Percentiles rank a stretch among this genome's conserved stretches.
Conservation (phyloP, 1,140 invertebrate genomes). For the Zaprionus nigranus region DNA sequence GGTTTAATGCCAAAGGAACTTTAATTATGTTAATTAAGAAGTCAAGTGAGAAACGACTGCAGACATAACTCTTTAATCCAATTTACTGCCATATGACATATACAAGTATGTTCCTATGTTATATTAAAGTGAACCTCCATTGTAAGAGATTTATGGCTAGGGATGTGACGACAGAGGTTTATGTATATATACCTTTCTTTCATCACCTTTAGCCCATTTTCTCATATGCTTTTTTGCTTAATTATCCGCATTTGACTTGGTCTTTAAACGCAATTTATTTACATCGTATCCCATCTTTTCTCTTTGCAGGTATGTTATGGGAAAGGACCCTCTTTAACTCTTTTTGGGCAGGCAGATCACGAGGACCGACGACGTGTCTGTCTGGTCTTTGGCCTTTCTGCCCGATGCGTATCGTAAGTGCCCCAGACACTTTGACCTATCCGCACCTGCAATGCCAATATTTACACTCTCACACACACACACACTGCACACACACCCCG, state of each 20-base stretch:
- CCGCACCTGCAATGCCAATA: conserved; percentile 70
- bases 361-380: not conserved
- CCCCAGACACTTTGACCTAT: conserved; percentile 41
- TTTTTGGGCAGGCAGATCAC: conserved; percentile 25
- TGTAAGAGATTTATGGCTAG: not conserved
- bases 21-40: not conserved
- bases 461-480: conserved; percentile 54
- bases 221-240: conserved; percentile 10
- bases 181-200: not conserved
- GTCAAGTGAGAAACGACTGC: not conserved
- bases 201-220: conserved; percentile 1
- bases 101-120: not conserved
- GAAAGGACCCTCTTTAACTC: conserved; percentile 6
- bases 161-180: not conserved
- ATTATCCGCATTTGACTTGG: conserved; percentile 19
- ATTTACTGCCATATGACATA: not conserved
- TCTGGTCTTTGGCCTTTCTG: conserved; percentile 29
- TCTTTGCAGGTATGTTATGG: conserved; percentile 60
- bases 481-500: conserved; percentile 22
- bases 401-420: conserved; percentile 28
- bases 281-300: conserved; percentile 28
- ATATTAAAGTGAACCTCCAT: not conserved
- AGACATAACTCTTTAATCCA: not conserved
- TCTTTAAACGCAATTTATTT: conserved; percentile 29
- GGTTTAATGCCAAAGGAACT: too few species aligned